Percentiles rank a stretch among this genome's conserved stretches.
phyloP scores from a whole-genome alignment of 2,113 vertebrate genomes.

The Cacatua alba region DNA sequence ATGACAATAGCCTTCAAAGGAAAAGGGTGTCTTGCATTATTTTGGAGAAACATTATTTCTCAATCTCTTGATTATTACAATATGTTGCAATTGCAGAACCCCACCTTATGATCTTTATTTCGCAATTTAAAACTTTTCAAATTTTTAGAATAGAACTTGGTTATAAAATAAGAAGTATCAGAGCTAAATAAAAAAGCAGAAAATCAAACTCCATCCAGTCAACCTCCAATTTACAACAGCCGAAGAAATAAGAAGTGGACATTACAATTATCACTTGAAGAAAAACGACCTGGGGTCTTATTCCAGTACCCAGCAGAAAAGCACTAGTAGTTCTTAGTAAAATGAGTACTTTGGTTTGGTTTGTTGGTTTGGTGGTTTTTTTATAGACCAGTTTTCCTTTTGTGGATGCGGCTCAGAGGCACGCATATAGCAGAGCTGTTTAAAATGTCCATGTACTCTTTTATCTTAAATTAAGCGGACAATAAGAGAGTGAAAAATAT shows the following conservation, averaged over 20 bases:
- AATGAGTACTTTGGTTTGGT: background rate
- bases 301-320: background rate
- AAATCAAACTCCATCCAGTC: background rate
- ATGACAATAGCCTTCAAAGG: background rate
- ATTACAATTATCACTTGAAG: background rate
- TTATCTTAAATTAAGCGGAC: background rate
- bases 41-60: background rate
- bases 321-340: background rate
- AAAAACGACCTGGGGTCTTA: background rate
- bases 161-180: background rate
- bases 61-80: background rate
- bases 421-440: background rate
- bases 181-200: background rate
- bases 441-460: background rate
- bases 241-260: background rate
- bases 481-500: background rate
- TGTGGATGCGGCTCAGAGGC: background rate
- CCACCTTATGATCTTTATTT: background rate
- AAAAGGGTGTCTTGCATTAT: background rate
- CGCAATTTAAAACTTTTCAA: background rate
- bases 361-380: background rate
- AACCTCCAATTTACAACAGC: background rate
- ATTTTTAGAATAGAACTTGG: background rate
- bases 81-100: background rate
- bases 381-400: background rate